Conservation (phyloP, 2,797 vertebrate species). For the Galago senegalensis region DNA sequence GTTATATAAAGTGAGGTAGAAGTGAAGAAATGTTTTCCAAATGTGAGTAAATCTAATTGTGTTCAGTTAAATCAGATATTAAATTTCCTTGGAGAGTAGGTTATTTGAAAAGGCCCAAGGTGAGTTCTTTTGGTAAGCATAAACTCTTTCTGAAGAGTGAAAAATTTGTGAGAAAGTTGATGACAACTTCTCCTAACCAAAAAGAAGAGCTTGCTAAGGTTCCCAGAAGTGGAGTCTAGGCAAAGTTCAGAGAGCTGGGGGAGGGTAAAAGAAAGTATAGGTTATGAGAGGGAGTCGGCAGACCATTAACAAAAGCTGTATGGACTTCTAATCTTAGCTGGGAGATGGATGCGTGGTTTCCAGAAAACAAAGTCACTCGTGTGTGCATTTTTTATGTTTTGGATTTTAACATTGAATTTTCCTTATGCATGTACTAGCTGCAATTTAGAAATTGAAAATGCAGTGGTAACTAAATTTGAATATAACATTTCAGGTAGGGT, state of each 20-base stretch:
- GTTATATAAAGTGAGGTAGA: conserved; percentile 49
- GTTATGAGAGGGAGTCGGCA: background rate
- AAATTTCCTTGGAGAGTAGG: conserved; percentile 81
- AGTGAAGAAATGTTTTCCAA: conserved; percentile 73
- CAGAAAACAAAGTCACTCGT: conserved; percentile 10
- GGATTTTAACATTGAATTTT: conserved; percentile 26
- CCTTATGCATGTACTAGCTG: background rate
- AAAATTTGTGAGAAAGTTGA: conserved; percentile 77
- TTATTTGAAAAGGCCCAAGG: conserved; percentile 76
- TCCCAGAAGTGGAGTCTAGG: conserved; percentile 28
- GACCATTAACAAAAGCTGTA: background rate
- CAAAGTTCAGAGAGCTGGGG: conserved; percentile 48
- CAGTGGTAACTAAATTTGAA: background rate
- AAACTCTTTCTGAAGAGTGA: conserved; percentile 77
- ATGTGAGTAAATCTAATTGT: conserved; percentile 83
- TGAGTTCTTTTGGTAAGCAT: conserved; percentile 78
- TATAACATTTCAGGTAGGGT: background rate
- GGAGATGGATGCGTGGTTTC: background rate
- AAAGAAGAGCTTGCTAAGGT: conserved; percentile 65
- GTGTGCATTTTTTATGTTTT: background rate
- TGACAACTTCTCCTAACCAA: conserved; percentile 75
- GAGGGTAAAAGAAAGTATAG: background rate
- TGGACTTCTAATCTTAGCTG: conserved; percentile 32
- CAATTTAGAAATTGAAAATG: conserved; percentile 45
- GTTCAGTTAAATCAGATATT: conserved; percentile 75